Percentiles rank a stretch among this genome's conserved stretches.
phyloP scores from a whole-genome alignment of 1,140 invertebrate species.

The Lithobius niger region DNA sequence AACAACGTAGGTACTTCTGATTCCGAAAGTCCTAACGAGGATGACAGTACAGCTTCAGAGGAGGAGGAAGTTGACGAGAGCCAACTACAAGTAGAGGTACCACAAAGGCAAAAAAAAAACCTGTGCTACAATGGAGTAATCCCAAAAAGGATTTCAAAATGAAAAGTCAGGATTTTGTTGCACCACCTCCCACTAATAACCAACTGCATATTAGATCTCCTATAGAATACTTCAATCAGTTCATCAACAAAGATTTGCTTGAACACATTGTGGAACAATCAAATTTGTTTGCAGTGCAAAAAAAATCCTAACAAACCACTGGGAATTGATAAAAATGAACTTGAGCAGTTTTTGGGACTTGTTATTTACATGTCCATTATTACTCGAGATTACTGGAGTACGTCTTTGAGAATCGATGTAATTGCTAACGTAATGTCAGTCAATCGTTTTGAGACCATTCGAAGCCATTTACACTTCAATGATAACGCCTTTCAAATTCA shows the following conservation, averaged over 20 bases:
- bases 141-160: background rate
- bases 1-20: background rate
- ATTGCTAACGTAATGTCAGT: background rate
- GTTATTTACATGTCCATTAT: background rate
- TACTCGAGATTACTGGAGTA: background rate
- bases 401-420: too few species aligned
- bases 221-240: background rate
- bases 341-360: background rate
- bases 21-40: background rate
- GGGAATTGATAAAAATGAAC: background rate
- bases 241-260: conserved; percentile 9
- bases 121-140: background rate
- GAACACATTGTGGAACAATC: background rate
- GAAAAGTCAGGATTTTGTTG: background rate
- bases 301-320: background rate
- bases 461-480: background rate
- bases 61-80: too few species aligned
- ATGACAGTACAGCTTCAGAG: too few species aligned
- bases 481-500: background rate
- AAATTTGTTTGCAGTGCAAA: background rate
- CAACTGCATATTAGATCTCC: background rate
- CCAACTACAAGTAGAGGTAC: too few species aligned
- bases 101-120: too few species aligned
- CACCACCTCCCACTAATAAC: background rate
- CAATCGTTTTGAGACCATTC: background rate